Base-by-base conservation (phyloP, 2,888 invertebrate species). In the Epicampocera succincta region DNA sequence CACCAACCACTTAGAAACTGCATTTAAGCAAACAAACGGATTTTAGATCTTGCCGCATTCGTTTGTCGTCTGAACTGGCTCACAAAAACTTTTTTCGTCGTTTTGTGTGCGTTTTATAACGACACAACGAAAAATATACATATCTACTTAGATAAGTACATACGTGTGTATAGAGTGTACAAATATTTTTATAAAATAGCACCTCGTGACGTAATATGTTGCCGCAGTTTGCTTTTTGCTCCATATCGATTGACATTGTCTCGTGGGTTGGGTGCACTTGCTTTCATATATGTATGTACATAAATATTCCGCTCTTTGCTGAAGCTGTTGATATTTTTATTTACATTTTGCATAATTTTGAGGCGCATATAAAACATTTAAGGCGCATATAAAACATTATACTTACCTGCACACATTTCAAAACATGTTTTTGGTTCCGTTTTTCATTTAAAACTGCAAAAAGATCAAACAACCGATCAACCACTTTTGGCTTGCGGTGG, bases 211-310 rank as follows among this genome's bases (percentile, higher is more conserved):
- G 17, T 46, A 17, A 46, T 6, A 1, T 21, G 9, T 15, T 56
- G 1, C 15, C 33, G 38, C 9, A 12, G 3, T 33, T 8, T 33
- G 50, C n/a, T 13, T 61, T 60, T 71, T 46, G 11, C 19, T 48
- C 19, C 6, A 21, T 66, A 42, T 46, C 71, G 48, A 61, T 71
- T 63, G 48, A 72, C 42, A 52, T 58, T 75, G 75, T 17, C n/a
- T 80, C 44, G 65, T 75, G 75, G 71, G 76, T 71, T 65, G 75
- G 74, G 48, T 38, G 68, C 63, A 74, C 68, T 75, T 69, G 80
- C 63, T 68, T 33, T 66, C n/a, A n/a, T n/a, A n/a, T n/a, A n/a
- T n/a, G n/a, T 46, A 65, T 50, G 58, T 56, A 25, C 25, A 25
- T 5, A 63, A 58, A 73, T 61, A 61, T 60, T 40, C 54, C 58